Base-by-base conservation (phyloP, 1,140 invertebrate genomes). In the Drosophila funebris region DNA sequence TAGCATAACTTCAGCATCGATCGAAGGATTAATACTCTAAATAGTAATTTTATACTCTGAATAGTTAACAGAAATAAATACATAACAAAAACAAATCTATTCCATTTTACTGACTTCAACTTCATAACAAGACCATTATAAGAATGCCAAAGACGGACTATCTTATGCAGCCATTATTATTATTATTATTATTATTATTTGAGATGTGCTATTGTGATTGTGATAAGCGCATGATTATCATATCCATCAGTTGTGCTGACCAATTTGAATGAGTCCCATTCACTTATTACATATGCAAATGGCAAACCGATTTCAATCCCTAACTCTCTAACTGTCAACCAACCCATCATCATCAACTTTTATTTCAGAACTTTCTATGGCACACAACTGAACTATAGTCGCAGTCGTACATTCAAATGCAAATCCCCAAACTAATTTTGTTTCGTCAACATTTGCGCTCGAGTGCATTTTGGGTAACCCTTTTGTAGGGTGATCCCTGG, bases 341-440 rank as follows among this genome's bases (percentile, higher is more conserved):
- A 50, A 50, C 44, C 60, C 46, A 50, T 50, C 58, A 50, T 50
- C 58, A 39, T 57, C 52, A 75, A 73, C 70, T 83, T 83, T 78
- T 78, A 75, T 79, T 79, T 63, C 18, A 60, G 41, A 79, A 83
- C 71, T 82, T 75, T 82, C 50, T 57, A 41, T 56, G 20, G 41
- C 41, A 56, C 39, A 52, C 33, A 33, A 33, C 31, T 33, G 31
- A 33, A 33, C 31, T 33, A 33, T 41, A 54, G 44, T 50, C 18
- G 29, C 54, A 39, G 33, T 62, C 33, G 58, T 36, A 61, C 43
- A 84, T 85, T 84, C 77, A 88, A 82, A 88, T 90, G 81, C 75
- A 90, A 90, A 87, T 90, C 76, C 87, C 87, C 72, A 80, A 90
- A 82, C 87, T 80, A 90, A 90, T 90, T 90, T 88, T 82, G 75